phyloP scores from a whole-genome alignment of 1,140 invertebrate genomes.

The Bicyclus anynana region DNA sequence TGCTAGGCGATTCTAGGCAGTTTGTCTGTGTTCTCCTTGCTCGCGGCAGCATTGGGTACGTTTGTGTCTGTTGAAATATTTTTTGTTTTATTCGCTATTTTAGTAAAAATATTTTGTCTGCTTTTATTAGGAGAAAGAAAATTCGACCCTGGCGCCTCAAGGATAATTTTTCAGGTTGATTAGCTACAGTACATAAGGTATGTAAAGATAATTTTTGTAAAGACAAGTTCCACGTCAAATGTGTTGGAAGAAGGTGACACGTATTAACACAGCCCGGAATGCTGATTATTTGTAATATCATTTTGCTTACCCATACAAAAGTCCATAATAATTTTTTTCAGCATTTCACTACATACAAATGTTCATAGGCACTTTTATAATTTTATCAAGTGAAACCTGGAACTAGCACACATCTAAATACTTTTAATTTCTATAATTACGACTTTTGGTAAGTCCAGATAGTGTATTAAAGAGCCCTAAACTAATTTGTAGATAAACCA shows the following conservation, averaged over 20 bases:
- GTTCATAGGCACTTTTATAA: no score
- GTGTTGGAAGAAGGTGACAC: slow-evolving; percentile 75
- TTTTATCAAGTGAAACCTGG: no score
- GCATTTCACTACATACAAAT: no score
- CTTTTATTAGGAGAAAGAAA: slow-evolving; percentile 56
- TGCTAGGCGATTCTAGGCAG: no score
- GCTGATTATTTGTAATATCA: slow-evolving; percentile 8
- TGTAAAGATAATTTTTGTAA: slow-evolving; percentile 48
- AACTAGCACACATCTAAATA: no score
- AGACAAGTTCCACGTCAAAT: slow-evolving; percentile 73
- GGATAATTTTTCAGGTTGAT: slow-evolving; percentile 64
- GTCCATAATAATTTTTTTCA: not conserved
- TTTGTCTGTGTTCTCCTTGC: slow-evolving; percentile 55
- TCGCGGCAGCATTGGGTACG: slow-evolving; percentile 60
- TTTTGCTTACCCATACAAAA: not conserved
- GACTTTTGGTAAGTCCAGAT: no score
- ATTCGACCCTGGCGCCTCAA: slow-evolving; percentile 63
- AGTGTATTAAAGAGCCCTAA: no score
- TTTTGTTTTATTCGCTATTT: slow-evolving; percentile 40
- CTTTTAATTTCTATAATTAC: no score
- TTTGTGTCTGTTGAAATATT: slow-evolving; percentile 39
- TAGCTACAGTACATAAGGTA: slow-evolving; percentile 71
- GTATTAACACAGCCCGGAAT: slow-evolving; percentile 64
- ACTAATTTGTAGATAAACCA: no score
- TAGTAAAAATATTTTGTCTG: slow-evolving; percentile 37